Evolutionary conservation across 2,888 invertebrate genomes (phyloP), one percentile per base, ranked within the genome.

Genomic region (Lithophane ornitopus): DNA sequence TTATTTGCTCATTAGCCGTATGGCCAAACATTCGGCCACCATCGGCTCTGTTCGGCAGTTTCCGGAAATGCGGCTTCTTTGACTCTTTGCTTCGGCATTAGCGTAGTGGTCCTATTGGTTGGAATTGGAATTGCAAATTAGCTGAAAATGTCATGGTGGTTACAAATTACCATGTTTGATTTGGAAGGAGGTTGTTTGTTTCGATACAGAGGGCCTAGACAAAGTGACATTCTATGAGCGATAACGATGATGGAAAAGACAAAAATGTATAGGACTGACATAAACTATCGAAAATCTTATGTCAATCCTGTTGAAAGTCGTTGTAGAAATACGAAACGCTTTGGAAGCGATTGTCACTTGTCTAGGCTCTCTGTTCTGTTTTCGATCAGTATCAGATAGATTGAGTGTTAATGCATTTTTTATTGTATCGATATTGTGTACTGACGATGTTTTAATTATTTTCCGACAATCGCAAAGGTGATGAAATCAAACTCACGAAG

Each of bases 1-100:
- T 76, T 82, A 86, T 87, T 88, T 86, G 86, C 85, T 87, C 87
- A 87, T 87, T 87, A 87, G 85, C 72, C 44, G 69, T 68, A 62
- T 73, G 62, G 26, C 56, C 62, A 75, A 73, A 68, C 65, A 34
- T 65, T 76, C 81, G 87, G 77, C 22, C 63, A 11, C 56, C 63
- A 65, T 82, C 85, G 80, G 76, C 70, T 49, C 11, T 78, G 71
- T 80, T 76, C 82, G 77, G 41, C 70, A 68, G 69, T 81, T 84
- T 78, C 78, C 81, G 76, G 70, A 46, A 68, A 41, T 75, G 77
- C 41, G 62, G 74, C 74, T 83, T 74, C 69, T 83, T 83, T 77
- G 76, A 74, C 65, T 69, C 82, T 84, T 80, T 85, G 71, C 22
- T 69, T 69, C 61, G 73, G 34, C 41, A 76, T 83, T 85, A 83